A percentile compares a stretch with the other conserved stretches of the same genome.
phyloP scores from a whole-genome alignment of 2,888 invertebrate species.

The Ochlodes sylvanus region DNA sequence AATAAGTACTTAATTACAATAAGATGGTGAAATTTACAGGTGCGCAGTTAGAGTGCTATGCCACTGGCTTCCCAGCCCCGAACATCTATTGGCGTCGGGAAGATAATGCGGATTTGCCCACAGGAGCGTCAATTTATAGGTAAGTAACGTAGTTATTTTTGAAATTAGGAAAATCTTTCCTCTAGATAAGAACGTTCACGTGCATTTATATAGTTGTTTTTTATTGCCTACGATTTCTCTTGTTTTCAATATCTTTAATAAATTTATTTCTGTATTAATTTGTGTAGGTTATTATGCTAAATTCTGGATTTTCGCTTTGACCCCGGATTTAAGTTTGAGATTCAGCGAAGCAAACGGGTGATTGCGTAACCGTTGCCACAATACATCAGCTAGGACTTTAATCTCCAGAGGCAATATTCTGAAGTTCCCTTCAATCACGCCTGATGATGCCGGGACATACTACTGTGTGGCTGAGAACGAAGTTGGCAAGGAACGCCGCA shows the following conservation, averaged over 20 bases:
- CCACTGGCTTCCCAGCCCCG: constrained; percentile 93
- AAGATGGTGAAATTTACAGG: constrained; percentile 50
- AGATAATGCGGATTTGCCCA: constrained; percentile 96
- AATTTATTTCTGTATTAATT: too few species aligned
- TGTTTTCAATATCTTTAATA: too few species aligned
- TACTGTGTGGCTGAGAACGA: constrained; percentile 97
- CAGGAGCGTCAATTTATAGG: constrained; percentile 93
- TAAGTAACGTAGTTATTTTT: constrained; percentile 51
- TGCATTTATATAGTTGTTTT: too few species aligned
- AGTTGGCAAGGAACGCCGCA: constrained; percentile 92
- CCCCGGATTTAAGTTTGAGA: too few species aligned
- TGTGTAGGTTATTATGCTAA: too few species aligned
- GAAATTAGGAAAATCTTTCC: too few species aligned
- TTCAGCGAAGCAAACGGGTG: too few species aligned
- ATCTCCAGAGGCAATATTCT: constrained; percentile 90
- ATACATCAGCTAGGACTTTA: background rate
- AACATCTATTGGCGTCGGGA: constrained; percentile 96
- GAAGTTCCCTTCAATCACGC: constrained; percentile 90
- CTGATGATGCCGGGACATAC: constrained; percentile 96
- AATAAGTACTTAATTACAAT: background rate
- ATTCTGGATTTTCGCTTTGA: too few species aligned
- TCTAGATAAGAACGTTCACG: too few species aligned
- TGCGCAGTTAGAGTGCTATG: constrained; percentile 94
- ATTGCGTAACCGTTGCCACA: too few species aligned
- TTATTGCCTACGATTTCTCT: too few species aligned